Evolutionary conservation across 2,797 vertebrate species (phyloP).

Genomic region (Gastrophryne carolinensis): DNA sequence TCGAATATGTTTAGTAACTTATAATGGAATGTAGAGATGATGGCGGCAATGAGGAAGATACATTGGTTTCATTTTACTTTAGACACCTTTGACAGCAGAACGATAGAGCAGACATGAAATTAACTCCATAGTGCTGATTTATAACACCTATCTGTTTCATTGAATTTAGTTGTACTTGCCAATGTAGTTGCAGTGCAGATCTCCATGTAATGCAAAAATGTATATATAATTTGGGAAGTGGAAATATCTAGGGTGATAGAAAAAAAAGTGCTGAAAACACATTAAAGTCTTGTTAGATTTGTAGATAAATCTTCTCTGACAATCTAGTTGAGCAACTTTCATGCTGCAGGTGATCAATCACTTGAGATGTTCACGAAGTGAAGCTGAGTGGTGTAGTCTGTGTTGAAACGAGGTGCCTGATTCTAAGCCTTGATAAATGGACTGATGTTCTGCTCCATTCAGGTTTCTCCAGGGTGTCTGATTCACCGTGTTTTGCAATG

Average conservation of each 20-base stretch:
- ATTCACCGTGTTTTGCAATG: slow-evolving; percentile 23
- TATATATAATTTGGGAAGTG: slow-evolving; percentile 18
- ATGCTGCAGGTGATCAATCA: slow-evolving; percentile 35
- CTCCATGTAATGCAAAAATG: neutral
- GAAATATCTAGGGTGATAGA: neutral
- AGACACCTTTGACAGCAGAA: slow-evolving; percentile 1
- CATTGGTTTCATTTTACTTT: neutral
- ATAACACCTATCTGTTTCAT: neutral
- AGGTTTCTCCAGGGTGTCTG: slow-evolving; percentile 17
- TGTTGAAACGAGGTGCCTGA: slow-evolving; percentile 30
- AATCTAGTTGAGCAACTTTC: slow-evolving; percentile 27
- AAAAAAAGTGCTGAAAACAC: slow-evolving; percentile 31
- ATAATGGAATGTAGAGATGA: neutral
- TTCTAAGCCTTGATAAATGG: slow-evolving; percentile 39
- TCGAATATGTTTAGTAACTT: neutral
- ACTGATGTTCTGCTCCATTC: neutral
- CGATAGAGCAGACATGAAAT: slow-evolving; percentile 2
- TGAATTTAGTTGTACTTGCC: neutral
- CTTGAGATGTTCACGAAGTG: slow-evolving; percentile 8
- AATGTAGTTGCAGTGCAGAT: neutral
- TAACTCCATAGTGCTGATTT: slow-evolving; percentile 1
- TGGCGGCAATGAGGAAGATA: neutral
- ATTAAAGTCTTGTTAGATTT: slow-evolving; percentile 26
- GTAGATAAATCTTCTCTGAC: slow-evolving; percentile 37
- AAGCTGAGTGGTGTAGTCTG: slow-evolving; percentile 5